Conservation (phyloP, 2,888 invertebrate genomes). For the Petrophora chlorosata region DNA sequence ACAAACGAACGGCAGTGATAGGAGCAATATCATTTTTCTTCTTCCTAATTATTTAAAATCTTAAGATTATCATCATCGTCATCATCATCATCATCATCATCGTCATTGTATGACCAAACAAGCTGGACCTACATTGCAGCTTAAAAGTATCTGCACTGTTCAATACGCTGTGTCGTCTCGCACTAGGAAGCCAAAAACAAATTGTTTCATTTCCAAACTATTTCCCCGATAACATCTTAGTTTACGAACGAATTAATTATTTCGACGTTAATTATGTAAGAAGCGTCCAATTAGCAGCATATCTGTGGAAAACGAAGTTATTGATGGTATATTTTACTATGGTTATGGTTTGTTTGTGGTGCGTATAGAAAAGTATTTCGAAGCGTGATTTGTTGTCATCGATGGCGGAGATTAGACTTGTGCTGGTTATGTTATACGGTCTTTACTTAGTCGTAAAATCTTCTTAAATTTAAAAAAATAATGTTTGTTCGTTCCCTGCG, state of each 20-base stretch:
- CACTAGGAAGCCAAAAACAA: conserved; percentile 58
- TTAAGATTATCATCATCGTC: no score
- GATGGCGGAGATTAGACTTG: conserved; percentile 14
- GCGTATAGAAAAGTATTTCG: not conserved
- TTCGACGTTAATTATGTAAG: conserved; percentile 60
- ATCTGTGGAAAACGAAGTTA: conserved; percentile 43
- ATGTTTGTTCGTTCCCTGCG: no score
- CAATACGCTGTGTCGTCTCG: conserved; percentile 11
- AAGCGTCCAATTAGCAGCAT: conserved; percentile 63
- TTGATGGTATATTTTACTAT: conserved; percentile 35
- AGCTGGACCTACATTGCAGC: no score
- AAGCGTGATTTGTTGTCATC: conserved; percentile 12
- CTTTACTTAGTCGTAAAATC: no score
- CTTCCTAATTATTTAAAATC: no score
- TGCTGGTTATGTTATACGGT: not conserved
- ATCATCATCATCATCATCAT: no score
- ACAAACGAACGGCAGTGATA: no score
- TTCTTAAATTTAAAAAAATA: no score
- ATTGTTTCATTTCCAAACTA: conserved; percentile 69
- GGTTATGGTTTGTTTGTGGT: conserved; percentile 31
- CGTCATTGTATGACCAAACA: no score
- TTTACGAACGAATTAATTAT: conserved; percentile 69
- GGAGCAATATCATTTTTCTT: no score
- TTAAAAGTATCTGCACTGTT: conserved; percentile 3
- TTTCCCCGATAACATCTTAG: conserved; percentile 64